These are phyloP conservation scores for Pectinophora gossypiella DNA, from an alignment of 1,140 invertebrate genomes.

Conservation along the genomic window DNA sequence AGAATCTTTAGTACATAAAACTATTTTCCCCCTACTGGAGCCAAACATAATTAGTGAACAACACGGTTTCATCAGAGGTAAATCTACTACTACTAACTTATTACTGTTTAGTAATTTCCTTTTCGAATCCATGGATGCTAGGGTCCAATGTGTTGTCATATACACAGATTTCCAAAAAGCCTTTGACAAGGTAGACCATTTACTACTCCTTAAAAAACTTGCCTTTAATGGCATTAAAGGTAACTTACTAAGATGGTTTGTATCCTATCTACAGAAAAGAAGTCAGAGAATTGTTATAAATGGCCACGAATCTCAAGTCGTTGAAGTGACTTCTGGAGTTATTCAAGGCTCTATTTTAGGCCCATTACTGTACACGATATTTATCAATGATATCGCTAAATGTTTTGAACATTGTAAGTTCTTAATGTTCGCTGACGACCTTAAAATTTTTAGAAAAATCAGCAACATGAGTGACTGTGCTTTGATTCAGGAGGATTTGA, in stretches of 20 bases:
- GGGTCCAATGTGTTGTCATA: constrained; percentile 21
- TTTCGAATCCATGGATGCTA: constrained; percentile 10
- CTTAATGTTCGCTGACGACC: too few relatives aligned
- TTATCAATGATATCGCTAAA: too few relatives aligned
- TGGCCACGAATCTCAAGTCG: too few relatives aligned
- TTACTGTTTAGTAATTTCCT: constrained; percentile 14
- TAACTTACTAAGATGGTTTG: neutral
- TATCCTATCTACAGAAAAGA: too few relatives aligned
- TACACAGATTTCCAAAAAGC: constrained; percentile 32
- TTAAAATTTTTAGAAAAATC: constrained; percentile 12
- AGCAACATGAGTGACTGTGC: neutral
- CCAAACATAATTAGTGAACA: neutral
- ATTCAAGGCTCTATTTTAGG: too few relatives aligned
- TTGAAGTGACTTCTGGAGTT: too few relatives aligned
- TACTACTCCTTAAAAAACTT: neutral
- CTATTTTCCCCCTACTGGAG: neutral
- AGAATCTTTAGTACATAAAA: neutral
- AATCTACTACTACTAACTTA: constrained; percentile 17
- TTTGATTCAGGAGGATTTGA: neutral
- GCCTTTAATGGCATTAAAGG: constrained; percentile 5
- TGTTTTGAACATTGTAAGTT: too few relatives aligned
- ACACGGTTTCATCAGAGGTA: constrained; percentile 10
- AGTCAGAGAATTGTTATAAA: too few relatives aligned
- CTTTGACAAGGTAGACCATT: constrained; percentile 22
- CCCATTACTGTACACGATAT: too few relatives aligned